These are phyloP conservation scores for Crypturellus tataupa DNA, from an alignment of 2,797 vertebrate species.

Conservation along the genomic window DNA sequence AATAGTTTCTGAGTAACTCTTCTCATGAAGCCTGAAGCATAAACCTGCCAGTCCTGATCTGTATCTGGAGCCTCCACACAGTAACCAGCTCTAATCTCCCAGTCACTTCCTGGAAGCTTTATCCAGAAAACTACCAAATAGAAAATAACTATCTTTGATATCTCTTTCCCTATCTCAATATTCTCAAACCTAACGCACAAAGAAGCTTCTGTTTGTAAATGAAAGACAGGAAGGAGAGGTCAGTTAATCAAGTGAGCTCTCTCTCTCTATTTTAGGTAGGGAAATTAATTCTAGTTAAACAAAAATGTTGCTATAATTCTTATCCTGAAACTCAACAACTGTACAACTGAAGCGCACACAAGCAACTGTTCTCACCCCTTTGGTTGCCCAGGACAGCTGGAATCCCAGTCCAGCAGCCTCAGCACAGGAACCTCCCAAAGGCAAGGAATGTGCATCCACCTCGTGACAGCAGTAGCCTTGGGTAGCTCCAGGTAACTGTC, in stretches of 20 bases:
- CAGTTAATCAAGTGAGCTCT: conserved; percentile 14
- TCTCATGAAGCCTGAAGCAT: conserved; percentile 16
- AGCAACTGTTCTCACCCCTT: neutral
- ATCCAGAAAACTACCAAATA: neutral
- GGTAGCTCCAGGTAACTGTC: neutral
- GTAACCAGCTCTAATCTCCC: neutral
- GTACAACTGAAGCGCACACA: neutral
- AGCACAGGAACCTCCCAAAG: neutral
- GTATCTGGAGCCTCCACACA: neutral
- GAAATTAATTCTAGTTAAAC: neutral
- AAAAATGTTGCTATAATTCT: neutral
- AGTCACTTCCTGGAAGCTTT: neutral
- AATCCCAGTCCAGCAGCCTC: neutral
- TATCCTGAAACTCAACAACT: neutral
- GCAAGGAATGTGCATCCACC: accelerated
- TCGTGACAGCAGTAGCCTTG: accelerated
- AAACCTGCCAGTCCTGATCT: conserved; percentile 25
- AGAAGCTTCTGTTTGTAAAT: neutral
- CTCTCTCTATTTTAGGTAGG: neutral
- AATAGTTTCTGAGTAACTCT: conserved; percentile 52
- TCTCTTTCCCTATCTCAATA: neutral
- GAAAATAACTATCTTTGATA: neutral
- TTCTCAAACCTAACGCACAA: neutral
- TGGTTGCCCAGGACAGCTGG: neutral
- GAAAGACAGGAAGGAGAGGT: conserved; percentile 36